These are phyloP conservation scores for Enteromius trimaculatus DNA, from an alignment of 2,797 vertebrate genomes.

Conservation along the genomic window DNA sequence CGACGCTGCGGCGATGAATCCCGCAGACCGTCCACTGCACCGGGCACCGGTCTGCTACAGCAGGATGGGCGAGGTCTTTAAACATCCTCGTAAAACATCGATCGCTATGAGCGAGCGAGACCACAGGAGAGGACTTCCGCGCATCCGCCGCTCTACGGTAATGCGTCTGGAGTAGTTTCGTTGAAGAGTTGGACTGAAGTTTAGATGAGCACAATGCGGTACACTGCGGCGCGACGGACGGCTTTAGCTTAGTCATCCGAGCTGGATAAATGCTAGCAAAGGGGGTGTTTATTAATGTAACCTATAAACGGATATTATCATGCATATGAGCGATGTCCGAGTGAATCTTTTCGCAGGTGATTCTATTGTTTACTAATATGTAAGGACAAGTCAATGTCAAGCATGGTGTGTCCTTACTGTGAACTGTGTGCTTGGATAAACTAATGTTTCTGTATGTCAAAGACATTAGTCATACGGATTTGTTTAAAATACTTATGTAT, in stretches of 20 bases:
- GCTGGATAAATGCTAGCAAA: conserved; percentile 7
- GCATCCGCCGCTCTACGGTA: conserved; percentile 87
- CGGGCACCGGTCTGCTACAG: conserved; percentile 48
- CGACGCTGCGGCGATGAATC: conserved; percentile 62
- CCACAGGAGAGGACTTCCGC: conserved; percentile 76
- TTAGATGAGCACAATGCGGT: conserved; percentile 74
- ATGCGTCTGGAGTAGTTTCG: conserved; percentile 61
- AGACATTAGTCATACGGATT: not conserved
- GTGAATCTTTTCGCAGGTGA: not conserved
- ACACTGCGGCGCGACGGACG: conserved; percentile 68
- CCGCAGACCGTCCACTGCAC: conserved; percentile 57
- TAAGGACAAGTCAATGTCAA: conserved; percentile 64
- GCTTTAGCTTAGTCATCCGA: conserved; percentile 72
- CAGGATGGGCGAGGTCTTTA: conserved; percentile 53
- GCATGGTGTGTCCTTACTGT: conserved; percentile 35
- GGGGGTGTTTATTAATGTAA: not conserved
- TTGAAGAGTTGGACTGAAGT: conserved; percentile 71
- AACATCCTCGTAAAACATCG: conserved; percentile 52
- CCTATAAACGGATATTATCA: not conserved
- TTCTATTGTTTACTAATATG: conserved; percentile 3
- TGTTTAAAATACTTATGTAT: conserved; percentile 1
- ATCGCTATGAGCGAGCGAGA: conserved; percentile 80
- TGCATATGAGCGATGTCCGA: not conserved
- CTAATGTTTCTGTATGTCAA: conserved; percentile 7
- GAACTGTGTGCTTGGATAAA: not conserved